Base-by-base conservation (phyloP, 2,113 vertebrate species). In the Orthonyx spaldingii region DNA sequence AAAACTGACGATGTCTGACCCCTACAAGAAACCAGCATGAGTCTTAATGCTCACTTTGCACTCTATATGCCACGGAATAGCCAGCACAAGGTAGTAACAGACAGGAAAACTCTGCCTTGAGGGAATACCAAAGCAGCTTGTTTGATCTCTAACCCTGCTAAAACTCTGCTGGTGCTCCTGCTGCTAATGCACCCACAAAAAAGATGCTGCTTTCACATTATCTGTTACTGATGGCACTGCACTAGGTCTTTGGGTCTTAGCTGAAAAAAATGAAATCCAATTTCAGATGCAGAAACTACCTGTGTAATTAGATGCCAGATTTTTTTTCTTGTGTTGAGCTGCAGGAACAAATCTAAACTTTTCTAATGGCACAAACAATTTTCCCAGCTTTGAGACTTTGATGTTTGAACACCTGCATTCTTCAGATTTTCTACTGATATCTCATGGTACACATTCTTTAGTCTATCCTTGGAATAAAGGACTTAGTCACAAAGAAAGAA, bases 61-160 rank as follows among this genome's bases (percentile, higher is more conserved):
- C 35, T 59, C 76, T 90, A 22, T 30, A 47, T 39, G 30, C 21
- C 42, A 44, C 13, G 42, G 76, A 89, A 63, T 60, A 78, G 52
- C 64, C 56, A 68, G 21, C 46, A 61, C 55, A 86, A 86, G 47
- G 33, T 55, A 63, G 80, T 32, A 93, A 92, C 17, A 70, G 33
- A 33, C 41, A 83, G 83, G 30, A 90, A 86, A 88, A 56, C n/a
- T 69, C 71, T 84, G 47, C 64, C 64, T 21, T 89, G 77, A 78
- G 44, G 52, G 52, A 89, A 81, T 28, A 84, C 21, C 1, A 4
- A 86, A 92, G 59, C 68, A 92, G 64, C 39, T 57, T 72, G 23
- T 69, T 65, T 77, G 81, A 57, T 83, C 50, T 89, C 64, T 75
- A 94, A 89, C 56, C 78, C 60, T 84, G 80, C 71, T 94, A 94